Base-by-base conservation (phyloP, 2,888 invertebrate genomes). In the Parascotia fuliginaria region DNA sequence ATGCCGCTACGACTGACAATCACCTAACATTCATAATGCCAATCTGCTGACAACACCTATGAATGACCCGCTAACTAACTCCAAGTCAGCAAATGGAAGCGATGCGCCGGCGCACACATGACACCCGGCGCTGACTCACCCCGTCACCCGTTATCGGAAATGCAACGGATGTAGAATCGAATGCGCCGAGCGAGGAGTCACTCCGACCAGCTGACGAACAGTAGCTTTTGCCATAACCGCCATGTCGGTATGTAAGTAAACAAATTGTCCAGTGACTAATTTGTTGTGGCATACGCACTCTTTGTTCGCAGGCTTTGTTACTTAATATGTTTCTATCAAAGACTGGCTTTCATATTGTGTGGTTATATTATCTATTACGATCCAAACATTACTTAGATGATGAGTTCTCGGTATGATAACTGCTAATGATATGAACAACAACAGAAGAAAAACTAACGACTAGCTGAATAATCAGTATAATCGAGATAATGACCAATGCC, bases 141-240 rank as follows among this genome's bases (percentile, higher is more conserved):
- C 77, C 91, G 68, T 91, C 92, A 91, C 75, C 28, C 77, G 68
- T 85, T 90, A 91, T 91, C 89, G 86, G 85, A 85, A 87, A 77
- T 73, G 81, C 82, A 81, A 67, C 89, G 91, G 91, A 91, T 87
- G 89, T 79, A 65, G 72, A 75, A 70, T 75, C 81, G 73, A 78
- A 79, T 65, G 74, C 65, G 68, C 51, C 70, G 68, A 64, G 52
- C 45, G 64, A 67, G 63, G 73, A 78, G 75, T 80, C 81, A 86
- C 69, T 75, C 73, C 61, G 63, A 71, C 76, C 82, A 87, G 87
- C 87, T 89, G 89, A 84, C 81, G 70, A 77, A 72, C 77, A 73
- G 71, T 64, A 76, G 73, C 83, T 81, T 83, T 82, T 79, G 68
- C 85, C 81, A 83, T 88, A 86, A 79, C 81, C 76, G 81, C 76